A percentile compares a stretch with the other conserved stretches of the same genome.
Evolutionary conservation across 1,140 invertebrate species (phyloP).

Genomic region (Acromyrmex heyeri): DNA sequence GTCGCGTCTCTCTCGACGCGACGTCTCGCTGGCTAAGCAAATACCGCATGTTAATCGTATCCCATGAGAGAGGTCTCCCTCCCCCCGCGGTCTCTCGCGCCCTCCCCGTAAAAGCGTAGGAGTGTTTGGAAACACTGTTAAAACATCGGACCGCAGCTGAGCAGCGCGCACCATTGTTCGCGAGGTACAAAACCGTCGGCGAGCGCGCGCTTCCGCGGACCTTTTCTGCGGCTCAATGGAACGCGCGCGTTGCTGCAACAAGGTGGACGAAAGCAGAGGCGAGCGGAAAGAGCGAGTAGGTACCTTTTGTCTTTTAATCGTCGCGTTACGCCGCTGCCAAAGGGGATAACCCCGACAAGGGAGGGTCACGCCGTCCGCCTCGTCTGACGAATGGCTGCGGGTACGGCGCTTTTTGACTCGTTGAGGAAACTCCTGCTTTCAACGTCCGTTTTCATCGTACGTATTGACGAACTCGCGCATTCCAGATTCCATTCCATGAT

Average conservation of each 20-base stretch:
- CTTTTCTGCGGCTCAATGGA: conserved; percentile 72
- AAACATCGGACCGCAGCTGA: conserved; percentile 78
- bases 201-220: conserved; percentile 47
- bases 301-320: conserved; percentile 80
- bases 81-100: conserved; percentile 21
- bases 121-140: conserved; percentile 83
- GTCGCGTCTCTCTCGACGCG: conserved; percentile 57
- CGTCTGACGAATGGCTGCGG: conserved; percentile 60
- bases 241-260: conserved; percentile 35
- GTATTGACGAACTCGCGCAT: conserved; percentile 25
- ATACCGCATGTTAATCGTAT: conserved; percentile 75
- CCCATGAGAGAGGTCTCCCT: conserved; percentile 19
- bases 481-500: conserved; percentile 5
- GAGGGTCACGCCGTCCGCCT: conserved; percentile 55
- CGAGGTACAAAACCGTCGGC: conserved; percentile 69
- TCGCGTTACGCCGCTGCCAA: conserved; percentile 65
- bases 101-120: conserved; percentile 67
- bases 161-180: conserved; percentile 70
- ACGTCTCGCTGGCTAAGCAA: conserved; percentile 74
- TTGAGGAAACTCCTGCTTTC: conserved; percentile 29
- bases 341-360: conserved; percentile 52
- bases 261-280: conserved; percentile 60
- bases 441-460: conserved; percentile 16
- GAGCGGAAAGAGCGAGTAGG: conserved; percentile 69
- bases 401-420: conserved; percentile 23